These are phyloP conservation scores for Pantherophis alleghaniensis DNA, from an alignment of 2,797 vertebrate species.

Conservation along the genomic window DNA sequence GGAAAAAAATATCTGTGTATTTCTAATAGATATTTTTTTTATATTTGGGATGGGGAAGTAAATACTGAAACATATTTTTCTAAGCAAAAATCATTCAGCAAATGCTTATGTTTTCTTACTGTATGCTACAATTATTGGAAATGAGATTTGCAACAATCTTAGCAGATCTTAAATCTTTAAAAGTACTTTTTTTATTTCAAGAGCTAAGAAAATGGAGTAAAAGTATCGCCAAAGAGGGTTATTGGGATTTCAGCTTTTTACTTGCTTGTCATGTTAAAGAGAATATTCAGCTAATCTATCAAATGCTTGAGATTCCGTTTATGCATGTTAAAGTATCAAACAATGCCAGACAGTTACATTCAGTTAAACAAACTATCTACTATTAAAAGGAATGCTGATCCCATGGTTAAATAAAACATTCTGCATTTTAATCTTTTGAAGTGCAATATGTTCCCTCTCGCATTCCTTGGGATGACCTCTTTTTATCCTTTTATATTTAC, in stretches of 20 bases:
- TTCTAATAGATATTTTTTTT: neutral
- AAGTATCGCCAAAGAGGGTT: conserved; percentile 36
- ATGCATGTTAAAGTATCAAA: neutral
- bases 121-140: conserved; percentile 16
- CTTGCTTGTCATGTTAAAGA: conserved; percentile 5
- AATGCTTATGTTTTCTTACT: neutral
- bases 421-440: neutral
- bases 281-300: neutral
- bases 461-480: neutral
- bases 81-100: neutral
- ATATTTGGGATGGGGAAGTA: neutral
- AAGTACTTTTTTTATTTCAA: conserved; percentile 47
- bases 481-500: neutral
- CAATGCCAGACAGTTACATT: neutral
- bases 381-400: neutral
- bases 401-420: neutral
- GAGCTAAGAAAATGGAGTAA: conserved; percentile 47
- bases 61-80: neutral
- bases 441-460: neutral
- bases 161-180: conserved; percentile 5
- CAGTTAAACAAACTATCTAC: neutral
- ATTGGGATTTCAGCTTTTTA: conserved; percentile 8
- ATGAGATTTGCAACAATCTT: conserved; percentile 15
- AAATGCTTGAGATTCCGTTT: neutral
- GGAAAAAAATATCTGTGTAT: neutral